Conservation (phyloP, 2,797 vertebrate species). For the Peromyscus eremicus region DNA sequence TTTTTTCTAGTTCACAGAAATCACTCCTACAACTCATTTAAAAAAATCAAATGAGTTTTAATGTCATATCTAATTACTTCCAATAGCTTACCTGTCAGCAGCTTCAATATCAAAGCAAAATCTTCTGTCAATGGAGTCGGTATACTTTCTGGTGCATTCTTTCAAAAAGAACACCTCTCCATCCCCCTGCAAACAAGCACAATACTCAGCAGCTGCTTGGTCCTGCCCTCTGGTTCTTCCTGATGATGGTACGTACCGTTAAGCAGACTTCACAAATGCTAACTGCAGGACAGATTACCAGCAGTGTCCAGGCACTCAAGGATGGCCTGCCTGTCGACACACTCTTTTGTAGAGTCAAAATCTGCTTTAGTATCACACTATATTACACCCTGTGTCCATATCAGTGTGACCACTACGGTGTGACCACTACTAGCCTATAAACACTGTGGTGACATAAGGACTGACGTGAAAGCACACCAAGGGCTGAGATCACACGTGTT, state of each 20-base stretch:
- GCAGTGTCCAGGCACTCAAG: background rate
- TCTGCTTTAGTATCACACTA: background rate
- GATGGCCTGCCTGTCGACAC: background rate
- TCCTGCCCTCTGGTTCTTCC: background rate
- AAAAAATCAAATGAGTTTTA: background rate
- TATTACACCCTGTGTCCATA: background rate
- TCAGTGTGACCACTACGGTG: background rate
- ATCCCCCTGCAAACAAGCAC: conserved; percentile 92
- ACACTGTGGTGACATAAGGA: background rate
- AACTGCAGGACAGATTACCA: background rate
- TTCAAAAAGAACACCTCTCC: conserved; percentile 93
- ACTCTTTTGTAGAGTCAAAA: background rate
- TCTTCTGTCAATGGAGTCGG: conserved; percentile 94
- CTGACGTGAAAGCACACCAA: background rate
- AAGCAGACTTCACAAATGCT: background rate
- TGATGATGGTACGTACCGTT: background rate
- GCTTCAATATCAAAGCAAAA: conserved; percentile 98
- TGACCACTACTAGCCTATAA: background rate
- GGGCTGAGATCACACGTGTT: background rate
- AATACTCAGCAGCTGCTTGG: background rate
- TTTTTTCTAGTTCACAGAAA: background rate
- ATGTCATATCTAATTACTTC: background rate
- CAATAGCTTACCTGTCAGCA: conserved; percentile 93
- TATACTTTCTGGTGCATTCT: conserved; percentile 94
- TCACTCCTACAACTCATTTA: background rate